Evolutionary conservation across 2,113 vertebrate species (phyloP), one percentile per base, ranked within the genome.

Genomic region (Tor tambroides): DNA sequence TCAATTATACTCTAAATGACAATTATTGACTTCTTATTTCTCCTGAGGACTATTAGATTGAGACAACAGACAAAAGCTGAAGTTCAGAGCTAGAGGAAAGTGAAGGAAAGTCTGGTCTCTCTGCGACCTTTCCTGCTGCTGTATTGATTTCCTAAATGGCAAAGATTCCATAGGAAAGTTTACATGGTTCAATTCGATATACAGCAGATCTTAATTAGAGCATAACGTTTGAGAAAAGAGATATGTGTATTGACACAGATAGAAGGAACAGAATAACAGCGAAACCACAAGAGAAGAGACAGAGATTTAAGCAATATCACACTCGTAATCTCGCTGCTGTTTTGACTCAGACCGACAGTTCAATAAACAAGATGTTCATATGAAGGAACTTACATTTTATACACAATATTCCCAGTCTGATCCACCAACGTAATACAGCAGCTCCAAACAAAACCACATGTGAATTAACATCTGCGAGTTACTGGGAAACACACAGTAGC

Each of bases 161-260:
- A 59, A 30, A 38, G 79, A 78, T 78, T 78, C 43, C 28, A 56
- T 38, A 43, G 26, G 56, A 43, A 46, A 28, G 69, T 43, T 28
- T 83, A 30, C 28, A 26, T 51, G 35, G 77, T 67, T 35, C 38
- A 59, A 61, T 78, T 75, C 79, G 54, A 83, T 61, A 63, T 46
- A 77, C 43, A 80, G 51, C 77, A 67, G 61, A 49, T 79, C 75
- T 79, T 86, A 75, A 86, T 88, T 83, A 89, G 72, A 49, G 30
- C 49, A 71, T 74, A 56, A 5, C 6, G 14, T 74, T 35, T 28
- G 74, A 67, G n/a, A 26, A 43, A 28, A 67, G 54, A 83, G 28
- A 41, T 78, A 56, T 17, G 46, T 46, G 15, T 74, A 86, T 85
- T 26, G 75, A 65, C 83, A 30, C 43, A 81, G 63, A 32, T 59